A percentile compares a stretch with the other conserved stretches of the same genome.
These are phyloP conservation scores for Coranthus polyacanthus DNA, from an alignment of 2,797 vertebrate genomes.

Conservation along the genomic window DNA sequence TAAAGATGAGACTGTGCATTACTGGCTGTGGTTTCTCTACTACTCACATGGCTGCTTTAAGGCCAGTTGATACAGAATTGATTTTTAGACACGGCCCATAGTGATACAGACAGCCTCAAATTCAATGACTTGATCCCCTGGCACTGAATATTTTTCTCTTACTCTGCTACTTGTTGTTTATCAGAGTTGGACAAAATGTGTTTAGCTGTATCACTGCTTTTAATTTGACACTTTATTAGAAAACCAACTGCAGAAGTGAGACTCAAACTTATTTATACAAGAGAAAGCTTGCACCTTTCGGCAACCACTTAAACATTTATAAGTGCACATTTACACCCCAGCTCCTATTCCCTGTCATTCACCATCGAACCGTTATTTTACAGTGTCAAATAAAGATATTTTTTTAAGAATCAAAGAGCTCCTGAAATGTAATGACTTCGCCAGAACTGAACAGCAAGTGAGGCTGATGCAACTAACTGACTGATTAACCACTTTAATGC, in stretches of 20 bases:
- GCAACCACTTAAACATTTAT: conserved; percentile 47
- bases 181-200: not conserved
- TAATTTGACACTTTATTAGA: conserved; percentile 46
- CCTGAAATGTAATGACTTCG: not conserved
- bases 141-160: not conserved
- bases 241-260: conserved; percentile 43
- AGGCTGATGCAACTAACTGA: conserved; percentile 47
- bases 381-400: no score
- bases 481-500: conserved; percentile 45
- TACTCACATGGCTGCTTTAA: conserved; percentile 1
- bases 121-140: conserved; percentile 4
- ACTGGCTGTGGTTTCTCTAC: not conserved
- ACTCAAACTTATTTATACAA: conserved; percentile 39
- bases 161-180: conserved; percentile 16
- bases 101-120: conserved; percentile 4
- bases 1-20: conserved; percentile 9
- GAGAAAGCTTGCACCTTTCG: conserved; percentile 29
- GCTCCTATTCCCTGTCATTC: conserved; percentile 13
- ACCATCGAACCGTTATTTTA: not conserved
- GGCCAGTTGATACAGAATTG: conserved; percentile 9
- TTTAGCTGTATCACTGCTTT: conserved; percentile 29
- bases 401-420: not conserved
- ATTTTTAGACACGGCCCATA: conserved; percentile 19
- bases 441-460: conserved; percentile 45
- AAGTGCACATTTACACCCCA: no score